Conservation (phyloP, 1,140 invertebrate genomes). For the Neoseiulus cucumeris region DNA sequence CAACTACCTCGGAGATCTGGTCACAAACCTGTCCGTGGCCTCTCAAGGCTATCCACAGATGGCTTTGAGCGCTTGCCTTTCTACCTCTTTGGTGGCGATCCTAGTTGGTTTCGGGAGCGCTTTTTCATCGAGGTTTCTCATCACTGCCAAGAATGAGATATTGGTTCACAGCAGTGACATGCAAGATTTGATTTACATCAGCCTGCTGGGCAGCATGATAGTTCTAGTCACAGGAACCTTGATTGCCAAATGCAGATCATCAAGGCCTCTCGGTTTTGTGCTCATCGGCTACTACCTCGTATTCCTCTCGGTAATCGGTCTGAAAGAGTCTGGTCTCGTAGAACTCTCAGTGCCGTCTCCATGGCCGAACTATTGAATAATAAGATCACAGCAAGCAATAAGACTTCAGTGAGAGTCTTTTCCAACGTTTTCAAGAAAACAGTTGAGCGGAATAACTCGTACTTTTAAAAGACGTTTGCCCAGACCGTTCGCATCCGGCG, state of each 20-base stretch:
- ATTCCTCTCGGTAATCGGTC: not conserved
- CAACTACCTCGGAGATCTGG: conserved; percentile 33
- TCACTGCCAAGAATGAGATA: not conserved
- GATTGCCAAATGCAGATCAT: not conserved
- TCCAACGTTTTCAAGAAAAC: no score
- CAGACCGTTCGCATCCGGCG: no score
- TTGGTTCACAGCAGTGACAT: not conserved
- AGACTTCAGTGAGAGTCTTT: no score
- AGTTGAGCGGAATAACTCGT: no score
- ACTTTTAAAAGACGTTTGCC: no score
- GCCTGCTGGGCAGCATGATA: not conserved
- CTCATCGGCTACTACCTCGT: not conserved
- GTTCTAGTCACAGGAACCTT: not conserved
- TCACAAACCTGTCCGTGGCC: conserved; percentile 32
- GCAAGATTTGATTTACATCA: not conserved
- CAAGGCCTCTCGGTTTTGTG: not conserved
- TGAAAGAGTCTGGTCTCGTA: not conserved
- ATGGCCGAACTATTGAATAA: no score
- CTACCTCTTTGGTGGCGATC: not conserved
- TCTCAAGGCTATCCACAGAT: conserved; percentile 32
- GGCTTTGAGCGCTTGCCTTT: conserved; percentile 28
- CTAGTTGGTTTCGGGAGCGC: not conserved
- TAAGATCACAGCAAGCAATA: no score
- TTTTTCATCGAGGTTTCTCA: not conserved
- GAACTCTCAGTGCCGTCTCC: no score